Evolutionary conservation across 2,888 invertebrate species (phyloP), one percentile per base, ranked within the genome.

Genomic region (Odontomyia ornata): DNA sequence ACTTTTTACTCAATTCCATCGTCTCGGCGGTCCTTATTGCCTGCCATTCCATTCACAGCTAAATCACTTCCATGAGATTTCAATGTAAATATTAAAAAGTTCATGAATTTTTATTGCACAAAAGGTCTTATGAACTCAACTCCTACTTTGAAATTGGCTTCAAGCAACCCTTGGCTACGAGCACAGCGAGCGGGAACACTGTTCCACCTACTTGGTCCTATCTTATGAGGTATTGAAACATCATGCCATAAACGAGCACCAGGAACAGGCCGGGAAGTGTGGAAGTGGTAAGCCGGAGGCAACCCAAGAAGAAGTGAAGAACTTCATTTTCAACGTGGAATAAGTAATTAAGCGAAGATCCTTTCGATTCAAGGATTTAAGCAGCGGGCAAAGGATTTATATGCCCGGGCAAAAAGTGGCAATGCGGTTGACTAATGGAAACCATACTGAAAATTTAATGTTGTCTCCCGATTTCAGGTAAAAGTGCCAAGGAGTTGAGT

Each of bases 371-470:
- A 71, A 25, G 71, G 71, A 71, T 52, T 71, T 43, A 28, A 46
- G 57, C 21, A n/a, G 56, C 28, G 72, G 13, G 30, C 67, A 43
- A 13, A 23, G 21, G 36, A 72, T 72, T 56, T 72, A 57, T 72
- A 30, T 57, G 56, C 28, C 27, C n/a, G 28, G 18, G 72, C 57
- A 30, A 72, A 72, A 72, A 52, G 71, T 52, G 52, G 71, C 71
- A 71, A 52, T 71, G 72, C 56, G 72, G 72, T 28, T 56, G 72
- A 56, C 56, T 56, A 30, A 72, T 56, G 28, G 72, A 52, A 72
- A 72, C 72, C 30, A 72, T 30, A 72, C 56, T 72, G 72, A 72
- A 56, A 72, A 72, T 52, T 72, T 72, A 57, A 72, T 57, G 72
- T 21, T 56, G 72, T 56, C 72, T 72, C 23, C 56, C 72, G 21